Evolutionary conservation across 2,888 invertebrate species (phyloP).

Genomic region (Prenolepis imparis): DNA sequence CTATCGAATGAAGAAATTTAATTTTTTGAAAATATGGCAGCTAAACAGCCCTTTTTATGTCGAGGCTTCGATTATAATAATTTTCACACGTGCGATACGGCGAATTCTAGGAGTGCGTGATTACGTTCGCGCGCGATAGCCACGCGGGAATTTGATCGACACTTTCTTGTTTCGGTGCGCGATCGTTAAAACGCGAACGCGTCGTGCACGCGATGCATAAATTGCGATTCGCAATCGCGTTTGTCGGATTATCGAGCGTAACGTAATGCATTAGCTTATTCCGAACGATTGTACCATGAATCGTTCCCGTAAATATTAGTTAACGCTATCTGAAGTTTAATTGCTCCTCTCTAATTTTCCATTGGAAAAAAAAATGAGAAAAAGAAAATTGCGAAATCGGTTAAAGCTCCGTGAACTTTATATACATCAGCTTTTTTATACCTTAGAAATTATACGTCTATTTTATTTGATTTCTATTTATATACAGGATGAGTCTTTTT

Average conservation of each 20-base stretch:
- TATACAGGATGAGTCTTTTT: no score
- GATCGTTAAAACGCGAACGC: constrained; percentile 44
- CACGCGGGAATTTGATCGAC: constrained; percentile 42
- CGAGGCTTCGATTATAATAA: constrained; percentile 44
- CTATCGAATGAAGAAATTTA: constrained; percentile 40
- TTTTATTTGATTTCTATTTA: no score
- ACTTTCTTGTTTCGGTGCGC: constrained; percentile 39
- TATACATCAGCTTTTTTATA: not conserved
- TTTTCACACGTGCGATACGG: constrained; percentile 47
- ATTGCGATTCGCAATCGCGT: constrained; percentile 60
- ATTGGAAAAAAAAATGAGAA: not conserved
- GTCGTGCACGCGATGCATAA: constrained; percentile 52
- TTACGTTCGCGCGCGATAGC: constrained; percentile 23
- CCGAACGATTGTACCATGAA: not conserved
- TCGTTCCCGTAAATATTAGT: constrained; percentile 15
- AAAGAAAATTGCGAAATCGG: not conserved
- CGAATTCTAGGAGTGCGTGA: constrained; percentile 32
- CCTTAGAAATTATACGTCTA: no score
- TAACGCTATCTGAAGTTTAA: constrained; percentile 7
- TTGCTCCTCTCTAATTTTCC: not conserved
- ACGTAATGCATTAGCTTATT: constrained; percentile 62
- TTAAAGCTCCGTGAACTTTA: not conserved
- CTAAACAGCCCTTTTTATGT: constrained; percentile 41
- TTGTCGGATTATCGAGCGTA: constrained; percentile 66
- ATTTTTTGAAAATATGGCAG: constrained; percentile 38